These are phyloP conservation scores for Piaya cayana DNA, from an alignment of 2,113 vertebrate genomes.

Conservation along the genomic window DNA sequence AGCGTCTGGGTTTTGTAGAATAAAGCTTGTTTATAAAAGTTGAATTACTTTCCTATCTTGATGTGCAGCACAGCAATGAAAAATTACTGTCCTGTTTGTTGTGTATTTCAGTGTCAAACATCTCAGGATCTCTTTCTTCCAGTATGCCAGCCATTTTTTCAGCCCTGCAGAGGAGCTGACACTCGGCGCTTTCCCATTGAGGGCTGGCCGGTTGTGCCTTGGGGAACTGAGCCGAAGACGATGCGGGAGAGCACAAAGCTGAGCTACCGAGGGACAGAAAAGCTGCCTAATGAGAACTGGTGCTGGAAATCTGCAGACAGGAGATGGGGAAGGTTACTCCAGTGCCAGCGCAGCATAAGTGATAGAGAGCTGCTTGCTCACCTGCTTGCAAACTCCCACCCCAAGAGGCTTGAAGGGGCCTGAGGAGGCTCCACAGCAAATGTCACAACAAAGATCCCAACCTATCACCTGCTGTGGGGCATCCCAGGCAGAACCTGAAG, in stretches of 20 bases:
- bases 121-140: neutral
- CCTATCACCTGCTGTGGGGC: neutral
- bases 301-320: neutral
- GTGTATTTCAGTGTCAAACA: neutral
- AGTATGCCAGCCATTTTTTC: neutral
- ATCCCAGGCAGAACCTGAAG: neutral
- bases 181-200: neutral
- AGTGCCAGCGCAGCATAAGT: neutral
- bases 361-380: neutral
- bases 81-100: slow-evolving; percentile 2
- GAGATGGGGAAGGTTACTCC: neutral
- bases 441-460: neutral
- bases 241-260: neutral
- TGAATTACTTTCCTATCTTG: neutral
- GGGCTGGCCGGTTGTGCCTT: neutral
- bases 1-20: slow-evolving; percentile 15
- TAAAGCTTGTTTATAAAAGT: slow-evolving; percentile 46
- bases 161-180: neutral
- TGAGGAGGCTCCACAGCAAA: neutral
- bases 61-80: neutral
- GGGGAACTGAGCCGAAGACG: neutral
- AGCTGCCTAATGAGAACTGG: neutral
- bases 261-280: neutral
- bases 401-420: neutral
- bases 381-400: neutral